phyloP scores from a whole-genome alignment of 1,140 invertebrate genomes.

The Diorhabda carinulata region DNA sequence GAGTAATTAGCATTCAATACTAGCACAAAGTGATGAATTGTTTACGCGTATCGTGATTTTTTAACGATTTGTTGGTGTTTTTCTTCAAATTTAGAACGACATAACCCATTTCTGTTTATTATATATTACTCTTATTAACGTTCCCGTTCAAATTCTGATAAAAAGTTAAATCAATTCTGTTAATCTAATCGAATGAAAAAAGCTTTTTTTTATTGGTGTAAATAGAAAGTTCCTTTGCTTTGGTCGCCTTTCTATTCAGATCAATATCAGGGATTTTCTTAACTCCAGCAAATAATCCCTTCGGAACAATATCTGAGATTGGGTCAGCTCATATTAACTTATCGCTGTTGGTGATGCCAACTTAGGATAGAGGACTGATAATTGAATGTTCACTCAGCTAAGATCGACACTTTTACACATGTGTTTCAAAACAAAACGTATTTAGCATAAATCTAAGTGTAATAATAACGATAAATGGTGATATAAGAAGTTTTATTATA shows the following conservation, averaged over 20 bases:
- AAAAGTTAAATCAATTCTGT: too few relatives aligned
- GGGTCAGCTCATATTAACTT: constrained; percentile 15
- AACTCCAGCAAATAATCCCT: background rate
- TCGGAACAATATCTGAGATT: constrained; percentile 9
- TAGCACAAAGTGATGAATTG: too few relatives aligned
- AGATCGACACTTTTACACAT: constrained; percentile 6
- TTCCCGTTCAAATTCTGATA: too few relatives aligned
- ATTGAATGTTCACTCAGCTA: constrained; percentile 10
- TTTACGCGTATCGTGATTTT: too few relatives aligned
- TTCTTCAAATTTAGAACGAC: too few relatives aligned
- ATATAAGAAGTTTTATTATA: too few relatives aligned
- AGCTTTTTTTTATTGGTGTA: too few relatives aligned
- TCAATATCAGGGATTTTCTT: constrained; percentile 2
- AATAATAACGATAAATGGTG: background rate
- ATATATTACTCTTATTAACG: too few relatives aligned
- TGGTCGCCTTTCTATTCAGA: constrained; percentile 9
- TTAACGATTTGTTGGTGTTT: too few relatives aligned
- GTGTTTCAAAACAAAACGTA: background rate
- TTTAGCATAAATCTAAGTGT: background rate
- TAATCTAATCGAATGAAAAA: too few relatives aligned
- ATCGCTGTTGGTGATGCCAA: background rate
- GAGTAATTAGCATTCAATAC: too few relatives aligned
- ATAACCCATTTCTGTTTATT: too few relatives aligned
- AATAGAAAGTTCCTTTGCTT: background rate
- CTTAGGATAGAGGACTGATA: constrained; percentile 1